Evolutionary conservation across 2,113 vertebrate species (phyloP).

Genomic region (Thomomys bottae): DNA sequence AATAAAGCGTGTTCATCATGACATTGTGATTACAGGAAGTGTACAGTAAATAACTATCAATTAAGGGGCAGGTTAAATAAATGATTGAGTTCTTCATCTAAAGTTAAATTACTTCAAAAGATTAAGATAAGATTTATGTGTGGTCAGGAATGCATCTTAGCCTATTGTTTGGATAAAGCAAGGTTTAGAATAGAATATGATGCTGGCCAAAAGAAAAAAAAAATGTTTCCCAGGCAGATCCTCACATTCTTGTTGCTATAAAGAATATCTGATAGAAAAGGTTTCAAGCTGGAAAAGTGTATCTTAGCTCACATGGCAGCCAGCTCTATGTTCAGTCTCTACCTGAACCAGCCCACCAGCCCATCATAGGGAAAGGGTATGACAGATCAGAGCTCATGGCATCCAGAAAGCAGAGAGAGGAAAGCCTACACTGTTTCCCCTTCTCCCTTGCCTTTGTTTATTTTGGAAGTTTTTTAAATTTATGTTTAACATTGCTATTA

Average conservation of each 20-base stretch:
- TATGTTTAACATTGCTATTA: no score
- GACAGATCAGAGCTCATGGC: background rate
- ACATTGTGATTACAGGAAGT: background rate
- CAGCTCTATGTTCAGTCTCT: background rate
- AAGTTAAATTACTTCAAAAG: background rate
- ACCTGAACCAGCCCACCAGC: background rate
- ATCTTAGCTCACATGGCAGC: background rate
- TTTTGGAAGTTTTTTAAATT: no score
- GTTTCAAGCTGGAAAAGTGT: no score
- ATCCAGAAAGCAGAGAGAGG: background rate
- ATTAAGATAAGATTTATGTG: background rate
- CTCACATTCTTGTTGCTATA: background rate
- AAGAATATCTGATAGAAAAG: background rate
- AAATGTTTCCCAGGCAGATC: background rate
- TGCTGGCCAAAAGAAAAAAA: background rate
- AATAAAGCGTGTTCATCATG: no score
- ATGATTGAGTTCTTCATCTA: background rate
- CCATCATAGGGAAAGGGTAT: background rate
- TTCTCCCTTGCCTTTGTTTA: no score
- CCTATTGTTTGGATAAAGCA: background rate
- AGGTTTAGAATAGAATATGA: background rate
- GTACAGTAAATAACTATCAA: background rate
- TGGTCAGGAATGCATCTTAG: background rate
- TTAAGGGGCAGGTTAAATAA: background rate
- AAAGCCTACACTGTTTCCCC: no score